Conservation (phyloP, 2,888 invertebrate genomes). For the Platycheirus albimanus region DNA sequence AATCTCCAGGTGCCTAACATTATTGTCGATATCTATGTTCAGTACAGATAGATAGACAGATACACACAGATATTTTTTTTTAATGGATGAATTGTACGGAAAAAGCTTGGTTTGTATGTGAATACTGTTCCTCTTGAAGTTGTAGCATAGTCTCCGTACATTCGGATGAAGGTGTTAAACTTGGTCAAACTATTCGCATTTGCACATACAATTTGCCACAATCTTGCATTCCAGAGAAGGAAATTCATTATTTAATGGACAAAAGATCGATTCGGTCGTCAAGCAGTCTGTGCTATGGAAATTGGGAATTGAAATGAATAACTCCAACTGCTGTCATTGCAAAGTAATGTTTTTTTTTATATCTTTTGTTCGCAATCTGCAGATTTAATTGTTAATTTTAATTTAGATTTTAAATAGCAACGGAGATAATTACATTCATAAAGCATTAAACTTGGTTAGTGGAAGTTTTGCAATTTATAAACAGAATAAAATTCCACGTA, state of each 20-base stretch:
- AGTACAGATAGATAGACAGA: constrained; percentile 33
- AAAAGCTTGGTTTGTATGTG: constrained; percentile 8
- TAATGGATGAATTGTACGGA: constrained; percentile 41
- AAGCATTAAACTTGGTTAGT: no score
- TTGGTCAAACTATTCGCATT: constrained; percentile 65
- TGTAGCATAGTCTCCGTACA: constrained; percentile 13
- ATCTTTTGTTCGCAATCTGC: background rate
- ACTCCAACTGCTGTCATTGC: constrained; percentile 16
- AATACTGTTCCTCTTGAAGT: constrained; percentile 21
- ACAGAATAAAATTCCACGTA: no score
- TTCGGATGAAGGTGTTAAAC: constrained; percentile 71
- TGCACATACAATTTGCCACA: constrained; percentile 68
- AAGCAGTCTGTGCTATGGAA: constrained; percentile 19
- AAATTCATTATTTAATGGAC: constrained; percentile 72
- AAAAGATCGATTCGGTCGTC: background rate
- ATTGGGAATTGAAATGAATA: constrained; percentile 51
- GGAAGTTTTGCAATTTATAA: no score
- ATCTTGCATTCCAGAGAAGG: constrained; percentile 63
- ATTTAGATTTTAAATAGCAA: constrained; percentile 34
- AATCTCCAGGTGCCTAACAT: constrained; percentile 47
- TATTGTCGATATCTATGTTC: constrained; percentile 17
- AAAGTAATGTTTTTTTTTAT: background rate
- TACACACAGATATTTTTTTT: constrained; percentile 24
- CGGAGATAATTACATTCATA: background rate
- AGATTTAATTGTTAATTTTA: constrained; percentile 47